Percentiles rank a stretch among this genome's conserved stretches.
Evolutionary conservation across 2,113 vertebrate genomes (phyloP).

Genomic region (Mungos mungo): DNA sequence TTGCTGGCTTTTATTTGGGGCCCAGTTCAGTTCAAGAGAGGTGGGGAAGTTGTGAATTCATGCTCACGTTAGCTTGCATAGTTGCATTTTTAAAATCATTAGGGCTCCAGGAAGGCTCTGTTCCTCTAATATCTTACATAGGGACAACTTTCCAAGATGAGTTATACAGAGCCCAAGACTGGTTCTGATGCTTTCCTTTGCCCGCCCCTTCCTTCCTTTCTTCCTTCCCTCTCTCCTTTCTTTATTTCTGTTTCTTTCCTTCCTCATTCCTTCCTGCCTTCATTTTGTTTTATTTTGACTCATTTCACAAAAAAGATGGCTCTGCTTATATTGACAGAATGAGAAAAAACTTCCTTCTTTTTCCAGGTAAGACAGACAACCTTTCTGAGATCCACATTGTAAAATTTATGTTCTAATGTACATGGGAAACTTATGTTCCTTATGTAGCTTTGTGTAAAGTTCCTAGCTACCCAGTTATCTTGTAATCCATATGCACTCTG

Average conservation of each 20-base stretch:
- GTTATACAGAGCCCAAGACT: not conserved
- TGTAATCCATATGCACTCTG: not conserved
- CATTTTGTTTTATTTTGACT: not conserved
- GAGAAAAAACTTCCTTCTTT: not conserved
- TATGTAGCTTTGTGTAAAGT: not conserved
- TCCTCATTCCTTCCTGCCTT: not conserved
- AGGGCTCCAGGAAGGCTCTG: not conserved
- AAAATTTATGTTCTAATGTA: not conserved
- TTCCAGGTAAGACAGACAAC: not conserved
- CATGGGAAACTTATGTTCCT: not conserved
- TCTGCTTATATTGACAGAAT: not conserved
- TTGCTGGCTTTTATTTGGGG: not conserved
- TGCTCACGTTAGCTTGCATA: not conserved
- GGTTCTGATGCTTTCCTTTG: not conserved
- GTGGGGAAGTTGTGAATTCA: not conserved
- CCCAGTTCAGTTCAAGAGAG: not conserved
- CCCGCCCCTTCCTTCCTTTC: too few relatives aligned
- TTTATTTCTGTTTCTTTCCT: rapidly evolving
- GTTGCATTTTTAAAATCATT: not conserved
- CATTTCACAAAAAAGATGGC: not conserved
- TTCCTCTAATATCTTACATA: not conserved
- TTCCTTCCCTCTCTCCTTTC: not conserved
- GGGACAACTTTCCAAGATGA: not conserved
- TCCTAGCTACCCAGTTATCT: not conserved
- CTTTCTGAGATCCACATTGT: not conserved